phyloP scores from a whole-genome alignment of 2,113 vertebrate species.

The Chlamydotis undulata region DNA sequence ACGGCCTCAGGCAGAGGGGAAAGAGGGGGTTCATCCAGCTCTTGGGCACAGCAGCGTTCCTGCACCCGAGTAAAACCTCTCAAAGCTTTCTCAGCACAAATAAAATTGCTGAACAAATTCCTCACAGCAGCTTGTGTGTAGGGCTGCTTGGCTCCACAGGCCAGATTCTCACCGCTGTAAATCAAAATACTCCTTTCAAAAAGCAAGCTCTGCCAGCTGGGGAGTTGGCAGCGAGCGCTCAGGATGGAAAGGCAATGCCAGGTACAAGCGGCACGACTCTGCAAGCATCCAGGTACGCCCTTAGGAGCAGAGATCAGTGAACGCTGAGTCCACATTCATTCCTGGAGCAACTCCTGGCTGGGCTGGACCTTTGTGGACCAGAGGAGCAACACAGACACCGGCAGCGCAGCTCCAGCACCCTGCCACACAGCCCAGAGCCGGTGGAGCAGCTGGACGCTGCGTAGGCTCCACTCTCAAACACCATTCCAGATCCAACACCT shows the following conservation, averaged over 20 bases:
- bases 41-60: neutral
- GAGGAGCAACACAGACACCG: rapidly evolving
- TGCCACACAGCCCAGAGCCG: neutral
- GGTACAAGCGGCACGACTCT: neutral
- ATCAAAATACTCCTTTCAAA: neutral
- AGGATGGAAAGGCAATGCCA: neutral
- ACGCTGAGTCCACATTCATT: neutral
- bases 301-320: neutral
- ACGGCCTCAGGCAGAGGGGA: neutral
- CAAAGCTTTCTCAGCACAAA: neutral
- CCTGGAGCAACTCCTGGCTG: neutral
- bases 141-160: neutral
- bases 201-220: neutral
- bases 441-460: neutral
- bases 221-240: neutral
- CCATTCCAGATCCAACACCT: neutral
- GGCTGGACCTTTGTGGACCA: neutral
- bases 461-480: neutral
- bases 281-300: neutral
- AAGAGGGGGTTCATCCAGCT: neutral
- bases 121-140: neutral
- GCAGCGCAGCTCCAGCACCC: neutral
- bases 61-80: neutral
- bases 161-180: neutral
- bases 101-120: rapidly evolving